Conservation (phyloP, 2,797 vertebrate genomes). For the Anguilla marmorata region DNA sequence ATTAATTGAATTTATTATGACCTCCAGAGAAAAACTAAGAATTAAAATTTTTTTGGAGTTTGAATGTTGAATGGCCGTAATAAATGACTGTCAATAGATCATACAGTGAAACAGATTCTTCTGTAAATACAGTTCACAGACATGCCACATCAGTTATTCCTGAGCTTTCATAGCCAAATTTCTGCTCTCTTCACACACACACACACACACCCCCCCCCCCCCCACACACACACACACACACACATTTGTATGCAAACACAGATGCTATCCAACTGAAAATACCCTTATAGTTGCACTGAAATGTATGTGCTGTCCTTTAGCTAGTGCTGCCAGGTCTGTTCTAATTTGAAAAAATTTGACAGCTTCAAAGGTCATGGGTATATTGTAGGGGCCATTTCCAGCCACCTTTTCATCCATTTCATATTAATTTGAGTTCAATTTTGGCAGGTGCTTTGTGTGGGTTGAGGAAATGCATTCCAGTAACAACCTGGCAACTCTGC, state of each 20-base stretch:
- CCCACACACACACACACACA: not conserved
- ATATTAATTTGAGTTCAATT: not conserved
- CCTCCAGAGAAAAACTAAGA: not conserved
- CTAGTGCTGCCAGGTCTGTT: not conserved
- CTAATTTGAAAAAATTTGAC: not conserved
- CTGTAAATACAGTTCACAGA: too few species aligned
- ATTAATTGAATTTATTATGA: not conserved
- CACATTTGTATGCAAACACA: not conserved
- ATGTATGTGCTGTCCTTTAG: not conserved
- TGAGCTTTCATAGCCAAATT: too few species aligned
- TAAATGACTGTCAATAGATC: not conserved
- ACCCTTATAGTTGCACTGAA: not conserved
- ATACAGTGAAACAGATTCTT: too few species aligned
- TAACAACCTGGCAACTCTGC: not conserved
- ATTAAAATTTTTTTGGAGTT: not conserved
- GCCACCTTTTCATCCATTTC: not conserved
- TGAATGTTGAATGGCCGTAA: not conserved
- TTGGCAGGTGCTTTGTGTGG: not conserved
- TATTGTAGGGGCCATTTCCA: not conserved
- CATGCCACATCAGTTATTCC: not conserved
- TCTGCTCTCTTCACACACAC: too few species aligned
- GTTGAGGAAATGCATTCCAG: not conserved
- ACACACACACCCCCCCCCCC: not conserved
- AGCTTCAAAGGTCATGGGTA: not conserved
- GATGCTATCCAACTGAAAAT: not conserved